These are phyloP conservation scores for Emys orbicularis DNA, from an alignment of 2,797 vertebrate species.

Conservation along the genomic window DNA sequence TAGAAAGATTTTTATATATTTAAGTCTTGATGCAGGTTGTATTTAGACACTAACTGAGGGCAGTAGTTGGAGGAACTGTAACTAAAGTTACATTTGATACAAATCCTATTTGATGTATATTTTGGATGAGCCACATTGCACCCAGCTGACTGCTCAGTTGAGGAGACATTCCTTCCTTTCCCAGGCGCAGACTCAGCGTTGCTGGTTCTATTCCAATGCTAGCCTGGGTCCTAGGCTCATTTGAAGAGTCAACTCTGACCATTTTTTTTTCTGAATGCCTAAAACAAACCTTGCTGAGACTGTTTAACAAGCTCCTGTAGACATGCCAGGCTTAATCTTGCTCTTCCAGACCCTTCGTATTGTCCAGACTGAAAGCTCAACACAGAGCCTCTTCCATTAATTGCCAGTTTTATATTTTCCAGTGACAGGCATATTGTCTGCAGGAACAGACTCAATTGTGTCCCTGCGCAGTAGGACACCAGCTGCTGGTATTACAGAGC, in stretches of 20 bases:
- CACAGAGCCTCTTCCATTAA: constrained; percentile 80
- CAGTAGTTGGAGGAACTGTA: not conserved
- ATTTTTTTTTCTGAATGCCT: constrained; percentile 25
- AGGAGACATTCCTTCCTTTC: not conserved
- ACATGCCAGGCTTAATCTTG: constrained; percentile 84
- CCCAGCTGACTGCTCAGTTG: constrained; percentile 65
- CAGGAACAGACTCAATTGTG: constrained; percentile 79
- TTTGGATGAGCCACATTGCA: not conserved
- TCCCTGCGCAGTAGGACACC: constrained; percentile 56
- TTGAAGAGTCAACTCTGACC: constrained; percentile 35
- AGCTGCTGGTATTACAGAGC: constrained; percentile 62
- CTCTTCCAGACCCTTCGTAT: constrained; percentile 86
- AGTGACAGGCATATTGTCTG: constrained; percentile 81
- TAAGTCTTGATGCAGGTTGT: not conserved
- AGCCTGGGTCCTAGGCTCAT: constrained; percentile 1
- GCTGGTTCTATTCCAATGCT: not conserved
- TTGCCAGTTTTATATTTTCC: constrained; percentile 79
- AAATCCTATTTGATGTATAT: not conserved
- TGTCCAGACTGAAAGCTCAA: constrained; percentile 73
- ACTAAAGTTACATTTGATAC: not conserved
- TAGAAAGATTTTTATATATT: not conserved
- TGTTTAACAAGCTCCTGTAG: constrained; percentile 49
- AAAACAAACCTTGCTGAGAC: constrained; percentile 10
- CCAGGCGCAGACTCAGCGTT: not conserved
- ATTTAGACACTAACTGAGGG: not conserved